These are phyloP conservation scores for Characodon lateralis DNA, from an alignment of 2,797 vertebrate species.

Conservation along the genomic window DNA sequence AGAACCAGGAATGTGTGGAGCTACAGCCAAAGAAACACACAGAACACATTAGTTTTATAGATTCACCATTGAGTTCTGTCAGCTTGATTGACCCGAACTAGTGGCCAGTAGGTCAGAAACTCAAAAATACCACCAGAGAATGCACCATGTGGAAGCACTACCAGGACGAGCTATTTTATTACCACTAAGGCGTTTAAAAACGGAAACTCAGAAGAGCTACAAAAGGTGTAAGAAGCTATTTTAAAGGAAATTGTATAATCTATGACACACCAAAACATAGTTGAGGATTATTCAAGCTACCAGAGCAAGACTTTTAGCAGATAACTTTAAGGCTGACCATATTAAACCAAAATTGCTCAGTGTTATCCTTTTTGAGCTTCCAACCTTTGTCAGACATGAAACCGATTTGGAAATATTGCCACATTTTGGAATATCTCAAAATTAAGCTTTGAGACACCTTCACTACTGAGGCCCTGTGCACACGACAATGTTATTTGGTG, in stretches of 20 bases:
- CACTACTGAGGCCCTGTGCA: not conserved
- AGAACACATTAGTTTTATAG: constrained; percentile 1
- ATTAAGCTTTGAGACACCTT: no score
- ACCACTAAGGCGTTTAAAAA: not conserved
- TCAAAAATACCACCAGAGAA: not conserved
- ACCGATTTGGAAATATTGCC: not conserved
- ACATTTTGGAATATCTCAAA: not conserved
- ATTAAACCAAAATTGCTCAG: not conserved
- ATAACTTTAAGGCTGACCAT: not conserved
- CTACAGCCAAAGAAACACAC: constrained; percentile 68
- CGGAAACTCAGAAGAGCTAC: not conserved
- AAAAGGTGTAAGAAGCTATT: not conserved
- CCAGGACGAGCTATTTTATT: not conserved
- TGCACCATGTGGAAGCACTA: not conserved
- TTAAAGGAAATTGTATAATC: not conserved
- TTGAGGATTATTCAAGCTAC: not conserved
- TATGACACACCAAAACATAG: not conserved
- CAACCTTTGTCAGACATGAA: not conserved
- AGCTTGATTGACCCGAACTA: not conserved
- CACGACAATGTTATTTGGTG: no score
- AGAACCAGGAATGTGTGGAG: constrained; percentile 95
- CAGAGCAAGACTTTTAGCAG: not conserved
- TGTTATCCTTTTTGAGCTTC: not conserved
- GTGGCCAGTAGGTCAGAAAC: not conserved
- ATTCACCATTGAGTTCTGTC: not conserved